Conservation (phyloP, 1,140 invertebrate species). For the Thaumatotibia leucotreta region DNA sequence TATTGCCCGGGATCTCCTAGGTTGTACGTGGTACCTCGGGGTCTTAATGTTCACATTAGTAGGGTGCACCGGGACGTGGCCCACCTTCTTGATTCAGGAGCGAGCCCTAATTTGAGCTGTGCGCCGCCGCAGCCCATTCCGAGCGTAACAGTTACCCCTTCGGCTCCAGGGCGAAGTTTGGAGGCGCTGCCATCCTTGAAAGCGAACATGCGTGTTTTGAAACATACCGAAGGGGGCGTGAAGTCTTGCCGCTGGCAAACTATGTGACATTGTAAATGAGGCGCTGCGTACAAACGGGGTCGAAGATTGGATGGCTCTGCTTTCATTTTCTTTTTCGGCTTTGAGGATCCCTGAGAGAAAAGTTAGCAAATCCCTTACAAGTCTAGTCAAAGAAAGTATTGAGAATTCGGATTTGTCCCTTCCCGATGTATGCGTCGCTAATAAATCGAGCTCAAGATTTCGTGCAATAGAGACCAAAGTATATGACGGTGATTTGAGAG, state of each 20-base stretch:
- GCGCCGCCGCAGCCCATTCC: not conserved
- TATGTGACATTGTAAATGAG: not conserved
- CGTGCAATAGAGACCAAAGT: not conserved
- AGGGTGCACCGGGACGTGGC: not conserved
- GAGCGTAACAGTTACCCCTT: not conserved
- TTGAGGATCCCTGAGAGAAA: not conserved
- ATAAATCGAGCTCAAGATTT: not conserved
- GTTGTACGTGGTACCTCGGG: too few relatives aligned
- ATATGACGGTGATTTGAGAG: constrained; percentile 1
- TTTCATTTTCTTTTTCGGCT: not conserved
- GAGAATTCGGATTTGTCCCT: not conserved
- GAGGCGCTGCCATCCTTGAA: not conserved
- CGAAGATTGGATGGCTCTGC: not conserved
- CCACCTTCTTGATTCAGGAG: not conserved
- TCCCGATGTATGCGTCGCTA: not conserved
- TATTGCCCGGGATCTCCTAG: not conserved
- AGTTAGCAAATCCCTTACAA: not conserved
- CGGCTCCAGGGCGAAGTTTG: not conserved
- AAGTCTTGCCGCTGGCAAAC: not conserved
- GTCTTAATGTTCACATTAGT: not conserved
- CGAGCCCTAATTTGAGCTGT: not conserved
- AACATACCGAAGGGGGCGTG: constrained; percentile 4
- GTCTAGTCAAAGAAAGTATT: constrained; percentile 1
- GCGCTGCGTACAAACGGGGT: not conserved
- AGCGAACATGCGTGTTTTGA: not conserved